Evolutionary conservation across 1,140 invertebrate species (phyloP), one percentile per base, ranked within the genome.

Genomic region (Ips typographus): DNA sequence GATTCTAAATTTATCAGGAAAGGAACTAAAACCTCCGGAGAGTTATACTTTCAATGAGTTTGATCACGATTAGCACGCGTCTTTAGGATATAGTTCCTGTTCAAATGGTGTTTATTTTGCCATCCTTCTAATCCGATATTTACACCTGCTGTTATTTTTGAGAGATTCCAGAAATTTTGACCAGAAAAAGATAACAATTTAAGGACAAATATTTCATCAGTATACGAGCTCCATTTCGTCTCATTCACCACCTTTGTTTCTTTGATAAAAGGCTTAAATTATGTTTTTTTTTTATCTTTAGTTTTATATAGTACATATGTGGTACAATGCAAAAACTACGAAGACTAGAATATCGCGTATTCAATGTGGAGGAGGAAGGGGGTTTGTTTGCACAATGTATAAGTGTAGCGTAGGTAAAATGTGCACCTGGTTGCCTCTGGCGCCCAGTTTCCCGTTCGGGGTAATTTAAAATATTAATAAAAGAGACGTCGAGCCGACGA

Each of bases 391-490:
- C 3, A 49, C 22, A 22, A 8, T 3, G 44, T 49, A 49, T 49
- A 22, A 3, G 3, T 6, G 44, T 49, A 49, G 44, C 7, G 44
- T 8, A 1, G 6, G 44, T 6, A 49, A 22, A 49, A 3, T 59
- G 38, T 59, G 8, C 57, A 59, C 57, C 57, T 59, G 57, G 7
- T 8, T 40, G 57, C 57, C 40, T 38, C 22, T 22, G 22, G 40
- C 57, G 40, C 40, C 57, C 52, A 59, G n/a, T 56, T 37, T 38
- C 38, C 53, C 53, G 40, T 59, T 59, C 40, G 38, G 8, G 40
- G 57, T 42, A 59, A 59, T 59, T 59, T 59, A 59, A 59, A 59
- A 59, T 59, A 59, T 59, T 59, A 59, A 59, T 59, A 59, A 41
- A 41, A 59, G 40, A 6, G n/a, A 59, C 40, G 57, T 49, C 44